Evolutionary conservation across 2,888 invertebrate species (phyloP).

Genomic region (Agelastica alni): DNA sequence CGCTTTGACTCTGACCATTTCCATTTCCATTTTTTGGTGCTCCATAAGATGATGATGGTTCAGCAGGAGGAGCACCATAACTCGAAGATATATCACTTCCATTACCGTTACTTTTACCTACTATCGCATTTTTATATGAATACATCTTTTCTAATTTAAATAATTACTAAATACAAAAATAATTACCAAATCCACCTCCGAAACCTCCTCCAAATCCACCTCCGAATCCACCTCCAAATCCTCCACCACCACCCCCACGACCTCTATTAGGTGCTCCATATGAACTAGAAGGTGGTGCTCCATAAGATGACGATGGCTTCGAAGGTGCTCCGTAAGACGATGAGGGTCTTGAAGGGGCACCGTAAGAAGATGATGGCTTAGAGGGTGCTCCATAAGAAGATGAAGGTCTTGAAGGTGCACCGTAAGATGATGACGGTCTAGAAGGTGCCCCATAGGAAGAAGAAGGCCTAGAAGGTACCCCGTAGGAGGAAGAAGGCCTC

Average conservation of each 20-base stretch:
- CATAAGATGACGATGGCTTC: conserved; percentile 52
- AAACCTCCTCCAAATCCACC: conserved; percentile 38
- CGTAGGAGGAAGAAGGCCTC: conserved; percentile 47
- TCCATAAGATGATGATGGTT: conserved; percentile 46
- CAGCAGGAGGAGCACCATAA: conserved; percentile 44
- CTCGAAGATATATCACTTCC: conserved; percentile 36
- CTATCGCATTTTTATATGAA: no score
- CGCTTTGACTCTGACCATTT: conserved; percentile 13
- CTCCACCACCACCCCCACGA: conserved; percentile 9
- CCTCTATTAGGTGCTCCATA: conserved; percentile 46
- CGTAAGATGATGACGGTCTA: conserved; percentile 37
- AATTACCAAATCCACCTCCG: conserved; percentile 21
- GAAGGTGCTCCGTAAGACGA: conserved; percentile 35
- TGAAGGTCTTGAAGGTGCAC: conserved; percentile 32
- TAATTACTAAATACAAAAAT: conserved; percentile 13
- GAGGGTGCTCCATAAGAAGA: conserved; percentile 42
- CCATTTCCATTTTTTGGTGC: conserved; percentile 32
- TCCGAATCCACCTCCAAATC: conserved; percentile 7
- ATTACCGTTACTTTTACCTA: conserved; percentile 14
- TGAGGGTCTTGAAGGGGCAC: conserved; percentile 46
- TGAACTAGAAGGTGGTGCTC: conserved; percentile 36
- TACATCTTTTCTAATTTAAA: no score
- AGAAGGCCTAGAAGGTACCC: conserved; percentile 50
- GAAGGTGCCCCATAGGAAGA: conserved; percentile 43
- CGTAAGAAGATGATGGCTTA: conserved; percentile 47